Base-by-base conservation (phyloP, 2,797 vertebrate species). In the Podarcis lilfordi region DNA sequence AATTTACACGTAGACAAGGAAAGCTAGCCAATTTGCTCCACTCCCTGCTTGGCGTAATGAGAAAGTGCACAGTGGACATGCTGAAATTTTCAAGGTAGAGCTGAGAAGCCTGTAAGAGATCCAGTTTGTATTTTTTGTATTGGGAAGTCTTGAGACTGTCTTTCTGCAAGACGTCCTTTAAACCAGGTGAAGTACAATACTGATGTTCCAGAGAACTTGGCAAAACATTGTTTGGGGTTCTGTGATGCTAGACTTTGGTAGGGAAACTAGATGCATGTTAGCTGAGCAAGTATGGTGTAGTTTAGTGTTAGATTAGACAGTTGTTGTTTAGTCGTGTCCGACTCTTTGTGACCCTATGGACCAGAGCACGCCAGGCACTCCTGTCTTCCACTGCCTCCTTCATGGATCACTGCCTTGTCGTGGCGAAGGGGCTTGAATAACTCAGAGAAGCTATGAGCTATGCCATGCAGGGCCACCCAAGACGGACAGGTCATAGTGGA, bases 1-100 rank as follows among this genome's bases (percentile, higher is more conserved):
- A 77, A 90, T 91, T 82, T 68, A 75, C 21, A 17, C 1, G 6
- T 0, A 81, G 82, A 89, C 81, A 91, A 11, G 9, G 84, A 40
- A 37, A 78, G 19, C 79, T 1, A 35, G 89, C 69, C 88, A 82
- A 71, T 68, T 74, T 2, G 64, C 37, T 29, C 3, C 35, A 84
- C 86, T 59, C 21, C 11, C 78, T 77, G 64, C 78, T 29, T 85
- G 45, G 17, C 71, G 45, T 71, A 81, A 32, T 37, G 25, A 37
- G 45, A 68, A 87, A 83, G 66, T 11, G 59, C 55, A 78, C 66
- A 72, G n/a, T 61, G 66, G 15, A 78, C 64, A 71, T n/a, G 25
- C 75, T 29, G 77, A 17, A 79, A 32, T 64, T 90, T 40, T 79
- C 8, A 55, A 40, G 29, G 82, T 61, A 87, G 25, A 55, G 5